Percentiles rank a stretch among this genome's conserved stretches.
phyloP scores from a whole-genome alignment of 1,140 invertebrate genomes.

The Protaetia brevitarsis region DNA sequence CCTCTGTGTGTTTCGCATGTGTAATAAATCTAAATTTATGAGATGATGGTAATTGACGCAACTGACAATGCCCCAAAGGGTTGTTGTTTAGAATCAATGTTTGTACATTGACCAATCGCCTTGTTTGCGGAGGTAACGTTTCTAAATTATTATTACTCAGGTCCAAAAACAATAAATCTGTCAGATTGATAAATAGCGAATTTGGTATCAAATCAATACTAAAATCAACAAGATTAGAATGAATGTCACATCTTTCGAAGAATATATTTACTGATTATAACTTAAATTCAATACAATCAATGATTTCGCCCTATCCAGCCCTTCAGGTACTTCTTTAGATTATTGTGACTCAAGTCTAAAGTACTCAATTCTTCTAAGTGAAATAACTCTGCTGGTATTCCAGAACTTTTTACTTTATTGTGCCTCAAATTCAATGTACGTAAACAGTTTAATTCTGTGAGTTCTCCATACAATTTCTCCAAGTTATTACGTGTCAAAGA shows the following conservation, averaged over 20 bases:
- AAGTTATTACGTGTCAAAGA: slow-evolving; percentile 89
- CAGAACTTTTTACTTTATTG: slow-evolving; percentile 88
- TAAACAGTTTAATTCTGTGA: slow-evolving; percentile 85
- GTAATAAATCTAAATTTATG: slow-evolving; percentile 83
- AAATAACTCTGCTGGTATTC: slow-evolving; percentile 91
- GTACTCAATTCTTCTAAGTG: slow-evolving; percentile 91
- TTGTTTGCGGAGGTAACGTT: slow-evolving; percentile 94
- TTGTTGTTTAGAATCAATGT: slow-evolving; percentile 95
- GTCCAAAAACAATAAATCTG: slow-evolving; percentile 92
- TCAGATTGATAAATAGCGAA: slow-evolving; percentile 92
- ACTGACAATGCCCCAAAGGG: slow-evolving; percentile 94
- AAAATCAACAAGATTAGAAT: slow-evolving; percentile 47
- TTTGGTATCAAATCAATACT: slow-evolving; percentile 93
- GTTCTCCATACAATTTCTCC: slow-evolving; percentile 87
- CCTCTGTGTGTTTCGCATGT: slow-evolving; percentile 92
- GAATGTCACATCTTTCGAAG: slow-evolving; percentile 39
- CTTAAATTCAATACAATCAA: slow-evolving; percentile 95
- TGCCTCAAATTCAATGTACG: slow-evolving; percentile 90
- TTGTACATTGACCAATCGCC: slow-evolving; percentile 90
- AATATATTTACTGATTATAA: slow-evolving; percentile 80
- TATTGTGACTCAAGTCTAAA: slow-evolving; percentile 94
- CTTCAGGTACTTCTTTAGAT: slow-evolving; percentile 90
- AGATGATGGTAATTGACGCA: slow-evolving; percentile 91
- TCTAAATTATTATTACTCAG: slow-evolving; percentile 92
- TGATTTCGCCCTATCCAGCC: slow-evolving; percentile 88